These are phyloP conservation scores for Pseudomyrmex gracilis DNA, from an alignment of 1,140 invertebrate species.

Conservation along the genomic window DNA sequence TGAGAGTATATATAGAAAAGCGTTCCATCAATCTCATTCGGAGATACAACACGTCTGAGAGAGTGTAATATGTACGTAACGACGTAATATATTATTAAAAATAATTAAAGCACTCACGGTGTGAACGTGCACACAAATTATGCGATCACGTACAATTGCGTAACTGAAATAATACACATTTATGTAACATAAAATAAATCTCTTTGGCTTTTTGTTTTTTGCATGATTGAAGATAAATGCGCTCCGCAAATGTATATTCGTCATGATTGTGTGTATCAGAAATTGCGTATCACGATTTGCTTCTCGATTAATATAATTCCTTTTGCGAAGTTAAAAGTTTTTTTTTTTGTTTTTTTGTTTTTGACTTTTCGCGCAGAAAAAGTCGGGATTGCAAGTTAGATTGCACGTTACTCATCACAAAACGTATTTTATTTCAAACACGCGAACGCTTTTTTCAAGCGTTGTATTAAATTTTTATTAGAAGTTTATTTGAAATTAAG, in stretches of 20 bases:
- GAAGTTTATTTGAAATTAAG: conserved; percentile 13
- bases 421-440: conserved; percentile 22
- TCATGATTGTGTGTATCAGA: conserved; percentile 16
- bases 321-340: background rate
- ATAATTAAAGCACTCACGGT: conserved; percentile 74
- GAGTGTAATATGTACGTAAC: background rate
- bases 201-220: conserved; percentile 69
- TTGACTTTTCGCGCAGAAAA: conserved; percentile 17
- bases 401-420: conserved; percentile 30
- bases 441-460: background rate
- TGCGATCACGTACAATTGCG: conserved; percentile 59
- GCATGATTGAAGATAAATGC: conserved; percentile 48
- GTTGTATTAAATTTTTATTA: background rate
- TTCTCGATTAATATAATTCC: conserved; percentile 3
- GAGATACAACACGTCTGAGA: conserved; percentile 21
- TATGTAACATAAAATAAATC: conserved; percentile 73
- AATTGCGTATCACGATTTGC: conserved; percentile 20
- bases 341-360: too few relatives aligned
- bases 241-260: conserved; percentile 32
- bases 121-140: conserved; percentile 63
- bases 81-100: conserved; percentile 63
- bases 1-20: background rate
- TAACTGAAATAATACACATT: conserved; percentile 75
- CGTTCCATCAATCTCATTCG: conserved; percentile 8
- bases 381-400: conserved; percentile 21